Evolutionary conservation across 2,888 invertebrate genomes (phyloP), one percentile per base, ranked within the genome.

Genomic region (Troides helena): DNA sequence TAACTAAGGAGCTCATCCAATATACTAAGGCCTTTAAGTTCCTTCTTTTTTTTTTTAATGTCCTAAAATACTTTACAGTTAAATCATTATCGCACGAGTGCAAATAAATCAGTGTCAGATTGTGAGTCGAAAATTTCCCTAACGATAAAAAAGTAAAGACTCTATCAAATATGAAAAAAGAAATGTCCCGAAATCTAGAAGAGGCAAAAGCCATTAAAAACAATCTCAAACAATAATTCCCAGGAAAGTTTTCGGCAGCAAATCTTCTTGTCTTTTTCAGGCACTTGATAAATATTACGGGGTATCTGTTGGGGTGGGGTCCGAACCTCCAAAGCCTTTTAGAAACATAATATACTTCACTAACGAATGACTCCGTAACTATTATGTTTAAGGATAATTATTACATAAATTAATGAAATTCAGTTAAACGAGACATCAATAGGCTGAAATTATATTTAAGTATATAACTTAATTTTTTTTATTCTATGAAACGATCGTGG

Each of bases 121-220:
- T 56, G 62, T 58, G 62, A 59, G 50, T 70, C 58, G 62, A 70
- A 18, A 70, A 62, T 69, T 57, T 65, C 23, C 36, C 50, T 62
- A 46, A 53, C 62, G 39, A 30, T 66, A 73, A 72, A 39, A 39
- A 72, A 74, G 72, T 69, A 56, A 61, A 69, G 72, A 70, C 71
- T 66, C 66, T 62, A 70, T 70, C 66, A 62, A 46, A 62, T 62
- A 66, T 65, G 71, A 71, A 74, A 71, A 74, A 17, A 53, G 71
- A 72, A 72, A 63, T 72, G 73, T 72, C 72, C 65, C 63, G 62
- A 75, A 76, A 75, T 74, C 72, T 73, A 71, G 76, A 69, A 73
- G 74, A 79, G 81, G 83, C 82, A 81, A 83, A 84, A 81, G 75
- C 84, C 79, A 89, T 88, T 88, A 86, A 85, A 87, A 87, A 86